Conservation (phyloP, 2,797 vertebrate species). For the Artibeus jamaicensis region DNA sequence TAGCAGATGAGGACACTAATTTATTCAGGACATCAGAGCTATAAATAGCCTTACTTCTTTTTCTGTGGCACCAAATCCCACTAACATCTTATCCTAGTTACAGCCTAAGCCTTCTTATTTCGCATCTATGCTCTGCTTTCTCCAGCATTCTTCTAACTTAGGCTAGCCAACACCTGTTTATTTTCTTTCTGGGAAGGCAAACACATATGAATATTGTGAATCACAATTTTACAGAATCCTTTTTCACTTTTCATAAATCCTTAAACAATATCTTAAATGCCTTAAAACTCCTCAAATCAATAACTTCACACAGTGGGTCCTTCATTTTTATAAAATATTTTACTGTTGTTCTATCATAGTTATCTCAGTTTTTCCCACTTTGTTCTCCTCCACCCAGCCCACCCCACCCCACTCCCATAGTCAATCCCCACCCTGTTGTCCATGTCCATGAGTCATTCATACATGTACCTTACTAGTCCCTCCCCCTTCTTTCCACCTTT, state of each 20-base stretch:
- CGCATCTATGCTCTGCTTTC: neutral
- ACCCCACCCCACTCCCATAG: no score
- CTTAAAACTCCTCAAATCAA: neutral
- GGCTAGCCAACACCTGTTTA: neutral
- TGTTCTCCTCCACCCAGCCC: no score
- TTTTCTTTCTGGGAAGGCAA: neutral
- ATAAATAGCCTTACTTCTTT: neutral
- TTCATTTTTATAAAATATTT: neutral
- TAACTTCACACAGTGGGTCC: neutral
- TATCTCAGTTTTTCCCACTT: no score
- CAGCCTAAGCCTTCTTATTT: neutral
- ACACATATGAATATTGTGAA: neutral
- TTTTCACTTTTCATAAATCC: neutral
- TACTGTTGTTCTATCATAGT: no score
- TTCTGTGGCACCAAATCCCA: neutral
- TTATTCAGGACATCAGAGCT: neutral
- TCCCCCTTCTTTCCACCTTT: no score
- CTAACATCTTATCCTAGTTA: neutral
- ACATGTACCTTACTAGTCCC: no score
- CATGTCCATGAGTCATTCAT: no score
- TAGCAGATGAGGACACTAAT: neutral
- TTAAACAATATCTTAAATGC: neutral
- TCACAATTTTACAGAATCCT: neutral
- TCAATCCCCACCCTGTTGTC: no score
- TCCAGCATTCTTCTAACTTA: neutral